Conservation (phyloP, 2,888 invertebrate species). For the Horisme vitalbata region DNA sequence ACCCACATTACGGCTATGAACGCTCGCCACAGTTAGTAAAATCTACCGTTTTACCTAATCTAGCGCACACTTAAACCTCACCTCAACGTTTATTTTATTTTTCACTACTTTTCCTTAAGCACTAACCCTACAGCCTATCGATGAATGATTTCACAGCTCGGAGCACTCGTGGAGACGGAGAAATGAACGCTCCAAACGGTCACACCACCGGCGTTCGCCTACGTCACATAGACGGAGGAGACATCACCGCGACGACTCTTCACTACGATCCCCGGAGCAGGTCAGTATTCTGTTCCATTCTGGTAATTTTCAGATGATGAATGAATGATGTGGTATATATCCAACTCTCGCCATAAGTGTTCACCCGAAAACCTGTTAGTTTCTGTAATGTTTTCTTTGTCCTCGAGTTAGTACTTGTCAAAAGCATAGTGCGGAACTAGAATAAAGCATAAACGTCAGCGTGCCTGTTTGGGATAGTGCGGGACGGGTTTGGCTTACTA, state of each 20-base stretch:
- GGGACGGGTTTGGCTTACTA: conserved; percentile 77
- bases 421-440: conserved; percentile 73
- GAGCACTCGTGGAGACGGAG: conserved; percentile 91
- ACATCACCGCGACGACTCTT: conserved; percentile 78
- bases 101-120: conserved; percentile 52
- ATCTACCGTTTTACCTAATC: conserved; percentile 38
- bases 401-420: conserved; percentile 51
- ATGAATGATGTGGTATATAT: conserved; percentile 42
- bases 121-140: conserved; percentile 81
- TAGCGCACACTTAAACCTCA: conserved; percentile 61
- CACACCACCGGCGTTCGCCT: conserved; percentile 91
- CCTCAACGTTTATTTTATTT: conserved; percentile 54
- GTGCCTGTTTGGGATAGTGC: conserved; percentile 71
- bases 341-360: conserved; percentile 66
- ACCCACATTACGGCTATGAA: conserved; percentile 59
- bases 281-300: conserved; percentile 56
- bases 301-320: conserved; percentile 28
- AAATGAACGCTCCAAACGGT: conserved; percentile 93
- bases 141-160: conserved; percentile 86
- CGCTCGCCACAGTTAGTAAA: conserved; percentile 72
- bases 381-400: conserved; percentile 40
- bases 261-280: conserved; percentile 76
- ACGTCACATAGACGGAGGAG: conserved; percentile 89
- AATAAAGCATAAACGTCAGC: conserved; percentile 74
- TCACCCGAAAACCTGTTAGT: conserved; percentile 69